Evolutionary conservation across 1,140 invertebrate genomes (phyloP).

Genomic region (Heliconius melpomene): DNA sequence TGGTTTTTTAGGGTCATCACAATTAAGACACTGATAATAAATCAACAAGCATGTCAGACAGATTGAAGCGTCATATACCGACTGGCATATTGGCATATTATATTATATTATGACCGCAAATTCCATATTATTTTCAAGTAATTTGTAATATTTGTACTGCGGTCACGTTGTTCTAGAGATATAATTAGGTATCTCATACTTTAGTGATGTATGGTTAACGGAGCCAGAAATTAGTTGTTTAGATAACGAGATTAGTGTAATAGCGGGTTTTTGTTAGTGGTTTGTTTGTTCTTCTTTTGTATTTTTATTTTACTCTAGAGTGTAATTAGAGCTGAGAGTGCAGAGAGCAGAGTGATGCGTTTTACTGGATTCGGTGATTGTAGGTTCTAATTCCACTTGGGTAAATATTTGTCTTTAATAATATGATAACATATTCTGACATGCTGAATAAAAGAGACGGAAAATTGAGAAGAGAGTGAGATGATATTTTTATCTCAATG

Average conservation of each 20-base stretch:
- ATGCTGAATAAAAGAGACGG: neutral
- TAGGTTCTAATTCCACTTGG: too few relatives aligned
- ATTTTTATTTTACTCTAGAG: neutral
- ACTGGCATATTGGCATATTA: conserved; percentile 10
- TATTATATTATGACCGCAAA: conserved; percentile 14
- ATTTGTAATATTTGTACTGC: conserved; percentile 15
- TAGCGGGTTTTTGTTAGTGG: neutral
- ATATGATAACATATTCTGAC: too few relatives aligned
- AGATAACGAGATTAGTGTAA: neutral
- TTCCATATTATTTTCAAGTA: conserved; percentile 16
- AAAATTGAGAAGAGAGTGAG: neutral
- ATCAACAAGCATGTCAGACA: conserved; percentile 34
- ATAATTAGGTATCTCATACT: conserved; percentile 9
- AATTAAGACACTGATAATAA: neutral
- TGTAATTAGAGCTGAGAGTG: too few relatives aligned
- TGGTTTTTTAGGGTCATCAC: too few relatives aligned
- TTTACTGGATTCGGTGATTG: too few relatives aligned
- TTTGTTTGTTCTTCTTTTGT: neutral
- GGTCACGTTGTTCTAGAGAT: conserved; percentile 7
- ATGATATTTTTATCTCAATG: neutral
- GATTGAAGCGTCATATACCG: conserved; percentile 39
- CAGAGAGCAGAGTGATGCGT: too few relatives aligned
- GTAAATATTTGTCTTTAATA: too few relatives aligned
- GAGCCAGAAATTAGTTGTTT: conserved; percentile 1
- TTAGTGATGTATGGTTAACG: conserved; percentile 1